phyloP scores from a whole-genome alignment of 2,113 vertebrate genomes.

The Rhizomys pruinosus region DNA sequence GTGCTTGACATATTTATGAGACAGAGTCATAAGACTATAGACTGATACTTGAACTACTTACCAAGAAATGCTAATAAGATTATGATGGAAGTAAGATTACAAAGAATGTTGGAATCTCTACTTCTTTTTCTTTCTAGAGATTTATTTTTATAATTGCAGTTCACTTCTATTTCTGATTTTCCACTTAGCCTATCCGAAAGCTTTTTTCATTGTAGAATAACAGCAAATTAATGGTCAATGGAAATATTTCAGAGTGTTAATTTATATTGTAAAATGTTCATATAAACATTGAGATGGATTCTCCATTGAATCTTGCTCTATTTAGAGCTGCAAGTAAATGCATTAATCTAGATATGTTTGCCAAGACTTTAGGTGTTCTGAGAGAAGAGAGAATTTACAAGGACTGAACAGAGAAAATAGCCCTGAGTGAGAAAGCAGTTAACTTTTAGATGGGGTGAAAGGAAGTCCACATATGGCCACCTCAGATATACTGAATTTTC shows the following conservation, averaged over 20 bases:
- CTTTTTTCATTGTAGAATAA: conserved; percentile 81
- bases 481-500: conserved; percentile 49
- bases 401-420: conserved; percentile 57
- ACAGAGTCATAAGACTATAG: conserved; percentile 88
- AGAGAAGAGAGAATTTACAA: conserved; percentile 67
- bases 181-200: conserved; percentile 72
- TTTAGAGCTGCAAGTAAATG: conserved; percentile 48
- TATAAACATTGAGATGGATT: conserved; percentile 56
- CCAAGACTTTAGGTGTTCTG: conserved; percentile 49
- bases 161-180: conserved; percentile 83
- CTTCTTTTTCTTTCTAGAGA: conserved; percentile 83
- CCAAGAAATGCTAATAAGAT: conserved; percentile 90
- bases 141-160: conserved; percentile 86
- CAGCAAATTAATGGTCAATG: conserved; percentile 77
- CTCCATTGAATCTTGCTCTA: conserved; percentile 46
- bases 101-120: conserved; percentile 85
- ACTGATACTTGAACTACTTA: conserved; percentile 88
- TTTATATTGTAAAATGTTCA: conserved; percentile 80
- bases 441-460: conserved; percentile 68
- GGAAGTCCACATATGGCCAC: conserved; percentile 10
- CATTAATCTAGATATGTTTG: conserved; percentile 51
- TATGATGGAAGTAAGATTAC: conserved; percentile 90
- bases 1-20: conserved; percentile 90
- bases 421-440: conserved; percentile 68
- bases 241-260: conserved; percentile 80